Evolutionary conservation across 1,140 invertebrate species (phyloP), one percentile per base, ranked within the genome.

Genomic region (Pemphigus obesinymphae): DNA sequence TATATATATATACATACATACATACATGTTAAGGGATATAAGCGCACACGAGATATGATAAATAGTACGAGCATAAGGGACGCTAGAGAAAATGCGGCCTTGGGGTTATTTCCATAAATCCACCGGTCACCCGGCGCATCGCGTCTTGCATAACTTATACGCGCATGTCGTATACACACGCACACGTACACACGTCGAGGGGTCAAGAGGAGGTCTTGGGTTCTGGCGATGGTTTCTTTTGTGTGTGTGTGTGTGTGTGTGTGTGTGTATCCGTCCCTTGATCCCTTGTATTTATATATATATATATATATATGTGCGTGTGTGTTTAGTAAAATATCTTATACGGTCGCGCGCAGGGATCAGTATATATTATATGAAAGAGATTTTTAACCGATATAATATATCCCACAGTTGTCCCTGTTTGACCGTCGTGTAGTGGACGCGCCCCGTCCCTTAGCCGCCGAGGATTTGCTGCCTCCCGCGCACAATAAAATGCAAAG

Each of bases 91-190:
- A 20, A 72, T 23, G 73, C 31, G 40, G 31, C 53, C 55, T 13
- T 26, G 76, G 76, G 76, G 76, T 80, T 63, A 61, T 80, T 61
- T 61, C 55, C 76, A 61, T 80, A 80, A 80, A 80, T 80, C 76
- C 75, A 58, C 75, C 23, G 75, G 75, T 58, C 76, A 45, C 8
- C 53, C 37, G 53, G 53, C 55, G 76, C 76, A 31, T 20, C 55
- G 55, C 76, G 55, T 80, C 55, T 80, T 43, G 76, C 76, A 80
- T 80, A 80, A 80, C 76, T 80, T 63, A 63, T 45, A 23, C 40
- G 23, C 40, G 23, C n/a, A 70, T 50, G 73, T 76, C 73, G 50
- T 76, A 58, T n/a, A n/a, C 50, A 53, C 43, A 48, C 23, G 43
- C 68, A 34, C 73, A 58, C 50, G 31, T 20, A n/a, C n/a, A n/a